phyloP scores from a whole-genome alignment of 2,113 vertebrate genomes.

The Ornithorhynchus anatinus region DNA sequence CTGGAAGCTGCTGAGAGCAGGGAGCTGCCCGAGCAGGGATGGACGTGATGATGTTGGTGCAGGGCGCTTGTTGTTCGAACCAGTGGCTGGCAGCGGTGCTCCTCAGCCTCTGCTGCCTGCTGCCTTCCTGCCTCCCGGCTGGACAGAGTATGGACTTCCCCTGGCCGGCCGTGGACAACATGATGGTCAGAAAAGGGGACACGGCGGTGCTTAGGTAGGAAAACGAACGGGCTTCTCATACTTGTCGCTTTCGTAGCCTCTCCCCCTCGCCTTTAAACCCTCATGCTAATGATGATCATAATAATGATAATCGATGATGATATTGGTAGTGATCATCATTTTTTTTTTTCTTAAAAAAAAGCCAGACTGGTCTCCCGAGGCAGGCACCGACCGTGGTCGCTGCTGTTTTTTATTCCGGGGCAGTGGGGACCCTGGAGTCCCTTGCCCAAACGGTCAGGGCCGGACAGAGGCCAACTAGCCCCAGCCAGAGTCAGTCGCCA shows the following conservation, averaged over 20 bases:
- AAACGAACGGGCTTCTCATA: constrained; percentile 20
- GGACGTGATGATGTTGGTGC: constrained; percentile 92
- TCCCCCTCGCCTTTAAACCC: neutral
- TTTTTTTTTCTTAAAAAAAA: too few relatives aligned
- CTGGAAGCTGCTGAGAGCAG: constrained; percentile 56
- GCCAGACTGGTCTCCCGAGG: neutral
- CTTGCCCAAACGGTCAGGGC: neutral
- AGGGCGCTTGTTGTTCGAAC: constrained; percentile 92
- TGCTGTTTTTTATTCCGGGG: neutral
- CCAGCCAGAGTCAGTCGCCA: neutral
- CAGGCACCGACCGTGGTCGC: neutral
- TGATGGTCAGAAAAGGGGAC: constrained; percentile 96
- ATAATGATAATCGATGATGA: neutral
- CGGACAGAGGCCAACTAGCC: neutral
- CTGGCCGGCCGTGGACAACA: constrained; percentile 84
- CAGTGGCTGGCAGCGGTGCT: constrained; percentile 90
- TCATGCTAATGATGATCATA: neutral
- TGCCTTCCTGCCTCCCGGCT: constrained; percentile 88
- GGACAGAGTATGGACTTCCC: constrained; percentile 93
- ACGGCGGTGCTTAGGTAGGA: constrained; percentile 94
- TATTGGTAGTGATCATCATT: neutral
- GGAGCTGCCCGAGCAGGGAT: constrained; percentile 78
- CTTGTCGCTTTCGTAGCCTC: constrained; percentile 9
- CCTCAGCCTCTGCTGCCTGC: constrained; percentile 91
- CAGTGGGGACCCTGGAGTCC: constrained; percentile 8